Conservation (phyloP, 2,888 invertebrate species). For the Charanyca ferruginea region DNA sequence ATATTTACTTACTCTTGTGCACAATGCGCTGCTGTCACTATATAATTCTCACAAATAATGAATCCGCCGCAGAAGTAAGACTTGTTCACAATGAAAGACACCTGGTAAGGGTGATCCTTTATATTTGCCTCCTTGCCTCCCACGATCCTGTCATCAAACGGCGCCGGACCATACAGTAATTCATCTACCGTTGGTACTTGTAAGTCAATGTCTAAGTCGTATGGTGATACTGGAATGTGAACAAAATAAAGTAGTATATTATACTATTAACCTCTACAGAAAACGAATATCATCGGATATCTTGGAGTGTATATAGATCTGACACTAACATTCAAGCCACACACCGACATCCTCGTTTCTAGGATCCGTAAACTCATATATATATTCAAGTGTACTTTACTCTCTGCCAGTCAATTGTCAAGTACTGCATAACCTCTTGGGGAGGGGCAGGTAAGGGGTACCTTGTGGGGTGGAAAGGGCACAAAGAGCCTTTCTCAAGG, state of each 20-base stretch:
- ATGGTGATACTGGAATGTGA: constrained; percentile 53
- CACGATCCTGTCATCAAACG: constrained; percentile 79
- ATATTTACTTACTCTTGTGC: constrained; percentile 82
- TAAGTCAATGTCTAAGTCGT: constrained; percentile 56
- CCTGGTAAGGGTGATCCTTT: constrained; percentile 85
- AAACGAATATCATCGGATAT: too few relatives aligned
- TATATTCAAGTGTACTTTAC: too few relatives aligned
- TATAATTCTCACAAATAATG: constrained; percentile 83
- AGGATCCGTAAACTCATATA: too few relatives aligned
- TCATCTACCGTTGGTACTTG: constrained; percentile 63
- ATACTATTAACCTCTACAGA: too few relatives aligned
- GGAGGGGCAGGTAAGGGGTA: too few relatives aligned
- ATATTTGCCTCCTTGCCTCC: constrained; percentile 83
- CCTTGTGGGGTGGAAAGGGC: too few relatives aligned
- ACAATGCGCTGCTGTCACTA: constrained; percentile 89
- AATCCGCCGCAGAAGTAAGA: constrained; percentile 88
- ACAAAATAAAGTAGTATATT: background rate
- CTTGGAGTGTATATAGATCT: too few relatives aligned
- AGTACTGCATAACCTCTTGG: too few relatives aligned
- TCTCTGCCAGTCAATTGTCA: too few relatives aligned
- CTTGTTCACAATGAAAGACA: constrained; percentile 84
- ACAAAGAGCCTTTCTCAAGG: too few relatives aligned
- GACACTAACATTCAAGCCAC: too few relatives aligned
- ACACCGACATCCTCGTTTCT: too few relatives aligned
- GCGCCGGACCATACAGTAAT: constrained; percentile 53